Conservation (phyloP, 2,888 invertebrate species). For the Geotrupes spiniger region DNA sequence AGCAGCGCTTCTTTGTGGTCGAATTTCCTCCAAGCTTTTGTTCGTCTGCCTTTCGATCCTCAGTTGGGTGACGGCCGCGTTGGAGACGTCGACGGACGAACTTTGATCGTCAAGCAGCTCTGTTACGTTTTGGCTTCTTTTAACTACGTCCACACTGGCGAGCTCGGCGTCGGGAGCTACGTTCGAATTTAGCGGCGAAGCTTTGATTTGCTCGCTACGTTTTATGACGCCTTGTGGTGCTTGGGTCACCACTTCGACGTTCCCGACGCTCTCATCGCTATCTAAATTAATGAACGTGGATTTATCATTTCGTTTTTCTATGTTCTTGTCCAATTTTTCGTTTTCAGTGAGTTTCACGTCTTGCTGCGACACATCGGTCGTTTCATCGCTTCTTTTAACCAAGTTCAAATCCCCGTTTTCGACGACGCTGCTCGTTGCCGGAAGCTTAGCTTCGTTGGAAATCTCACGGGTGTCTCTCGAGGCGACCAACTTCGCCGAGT, state of each 20-base stretch:
- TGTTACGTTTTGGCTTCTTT: slow-evolving; percentile 8
- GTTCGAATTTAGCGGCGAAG: not conserved
- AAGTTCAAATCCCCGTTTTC: not conserved
- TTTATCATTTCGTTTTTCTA: slow-evolving; percentile 9
- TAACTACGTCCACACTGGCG: slow-evolving; percentile 8
- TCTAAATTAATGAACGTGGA: slow-evolving; percentile 1
- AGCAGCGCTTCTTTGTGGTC: not conserved
- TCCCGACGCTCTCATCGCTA: slow-evolving; percentile 11
- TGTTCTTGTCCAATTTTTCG: slow-evolving; percentile 5
- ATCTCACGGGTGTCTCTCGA: too few species aligned
- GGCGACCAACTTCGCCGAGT: too few species aligned
- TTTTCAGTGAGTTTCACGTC: not conserved
- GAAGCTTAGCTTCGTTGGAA: too few species aligned
- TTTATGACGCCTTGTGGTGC: slow-evolving; percentile 9
- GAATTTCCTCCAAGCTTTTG: not conserved
- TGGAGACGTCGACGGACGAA: not conserved
- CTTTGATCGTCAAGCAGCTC: not conserved
- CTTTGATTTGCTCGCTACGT: not conserved
- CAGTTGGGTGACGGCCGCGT: not conserved
- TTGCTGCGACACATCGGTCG: too few species aligned
- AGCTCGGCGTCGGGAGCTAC: not conserved
- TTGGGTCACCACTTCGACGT: slow-evolving; percentile 11
- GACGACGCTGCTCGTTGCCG: too few species aligned
- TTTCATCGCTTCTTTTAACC: too few species aligned
- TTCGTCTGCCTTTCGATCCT: slow-evolving; percentile 6